phyloP scores from a whole-genome alignment of 2,888 invertebrate genomes.

The Ormyrus rosae region DNA sequence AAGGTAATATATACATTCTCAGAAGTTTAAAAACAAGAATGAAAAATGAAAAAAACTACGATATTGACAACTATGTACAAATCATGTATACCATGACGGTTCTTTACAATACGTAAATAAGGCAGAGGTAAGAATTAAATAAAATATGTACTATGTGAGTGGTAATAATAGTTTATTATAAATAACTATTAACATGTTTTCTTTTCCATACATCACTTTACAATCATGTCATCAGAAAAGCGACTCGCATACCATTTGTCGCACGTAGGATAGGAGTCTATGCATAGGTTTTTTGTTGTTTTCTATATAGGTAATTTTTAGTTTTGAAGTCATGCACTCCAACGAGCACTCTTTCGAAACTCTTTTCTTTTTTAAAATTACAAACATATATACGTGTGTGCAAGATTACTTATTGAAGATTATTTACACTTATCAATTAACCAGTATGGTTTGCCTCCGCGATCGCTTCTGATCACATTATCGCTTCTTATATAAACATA shows the following conservation, averaged over 20 bases:
- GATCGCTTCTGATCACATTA: conserved; percentile 57
- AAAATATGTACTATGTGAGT: conserved; percentile 54
- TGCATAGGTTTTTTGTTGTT: conserved; percentile 53
- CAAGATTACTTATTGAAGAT: conserved; percentile 69
- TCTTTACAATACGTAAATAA: too few relatives aligned
- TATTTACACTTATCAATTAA: conserved; percentile 68
- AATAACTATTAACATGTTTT: conserved; percentile 71
- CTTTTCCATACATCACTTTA: conserved; percentile 65
- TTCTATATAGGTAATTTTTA: conserved; percentile 47
- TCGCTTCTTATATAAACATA: conserved; percentile 57
- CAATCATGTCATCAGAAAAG: conserved; percentile 57
- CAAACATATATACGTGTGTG: conserved; percentile 67
- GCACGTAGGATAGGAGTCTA: conserved; percentile 61
- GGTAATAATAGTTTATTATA: conserved; percentile 72
- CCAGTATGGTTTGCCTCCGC: conserved; percentile 60
- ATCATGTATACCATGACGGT: too few relatives aligned
- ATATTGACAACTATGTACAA: too few relatives aligned
- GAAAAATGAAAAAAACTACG: too few relatives aligned
- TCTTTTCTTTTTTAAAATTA: conserved; percentile 63
- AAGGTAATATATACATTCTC: too few relatives aligned
- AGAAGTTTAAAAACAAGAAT: too few relatives aligned
- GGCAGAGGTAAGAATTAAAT: neutral
- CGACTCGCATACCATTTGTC: conserved; percentile 59
- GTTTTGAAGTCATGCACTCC: conserved; percentile 44
- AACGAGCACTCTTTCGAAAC: conserved; percentile 47